Base-by-base conservation (phyloP, 2,113 vertebrate species). In the Oophaga pumilio region DNA sequence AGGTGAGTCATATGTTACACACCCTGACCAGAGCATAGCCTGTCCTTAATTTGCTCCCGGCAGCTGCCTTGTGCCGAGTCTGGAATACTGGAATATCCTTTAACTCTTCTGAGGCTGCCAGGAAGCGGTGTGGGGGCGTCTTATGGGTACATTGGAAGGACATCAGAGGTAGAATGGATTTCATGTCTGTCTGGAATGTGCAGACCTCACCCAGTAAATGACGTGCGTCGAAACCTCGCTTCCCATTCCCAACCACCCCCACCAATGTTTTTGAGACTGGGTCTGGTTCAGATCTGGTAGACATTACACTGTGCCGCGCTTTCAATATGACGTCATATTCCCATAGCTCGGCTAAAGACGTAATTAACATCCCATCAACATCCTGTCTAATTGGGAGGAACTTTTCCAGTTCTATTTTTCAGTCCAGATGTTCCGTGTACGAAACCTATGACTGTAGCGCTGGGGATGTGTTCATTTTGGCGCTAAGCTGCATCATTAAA, bases 1-100 rank as follows among this genome's bases (percentile, higher is more conserved):
- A 64, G 53, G 86, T 88, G 87, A 88, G 57, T 88, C 87, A 88
- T 77, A 14, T 17, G 49, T 9, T 28, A 84, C 81, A 84, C 87
- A 69, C 87, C 87, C 87, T 66, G 71, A 15, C 87, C 74, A 43
- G 59, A 84, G 80, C 60, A 76, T 81, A 43, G 80, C 71, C 18
- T 87, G 86, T 77, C 59, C 87, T 83, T 57, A 76, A 74, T 50
- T 17, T 87, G 86, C 77, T 87, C 66, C 66, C 26, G 50, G 85
- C 85, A 78, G 33, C 69, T 73, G 69, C 28, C 26, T 78, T 60
- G 24, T 69, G 50, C 33, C 24, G 62, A 50, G 43, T 22, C 85
- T 81, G 76, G 77, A 80, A 81, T 64, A 64, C 85, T 79, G 76
- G 76, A 86, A 79, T 71, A 68, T 49, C 76, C 50, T 80, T 68